Evolutionary conservation across 2,113 vertebrate species (phyloP).

Genomic region (Mohoua ochrocephala): DNA sequence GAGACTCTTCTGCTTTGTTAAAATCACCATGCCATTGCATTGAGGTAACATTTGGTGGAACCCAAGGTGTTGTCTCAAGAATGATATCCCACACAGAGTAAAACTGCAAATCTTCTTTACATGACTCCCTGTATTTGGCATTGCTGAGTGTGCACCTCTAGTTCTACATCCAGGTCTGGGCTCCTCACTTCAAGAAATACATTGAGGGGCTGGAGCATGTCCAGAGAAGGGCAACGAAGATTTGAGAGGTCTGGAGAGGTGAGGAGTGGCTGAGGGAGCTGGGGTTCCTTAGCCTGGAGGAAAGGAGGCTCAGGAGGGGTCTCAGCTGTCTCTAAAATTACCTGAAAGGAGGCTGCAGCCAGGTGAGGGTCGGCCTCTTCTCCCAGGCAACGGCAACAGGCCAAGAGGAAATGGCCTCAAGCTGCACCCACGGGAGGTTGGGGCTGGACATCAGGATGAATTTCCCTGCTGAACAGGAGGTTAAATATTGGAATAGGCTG

Average conservation of each 20-base stretch:
- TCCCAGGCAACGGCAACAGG: not conserved
- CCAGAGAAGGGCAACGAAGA: fast-evolving
- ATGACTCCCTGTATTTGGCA: not conserved
- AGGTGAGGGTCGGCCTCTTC: fast-evolving
- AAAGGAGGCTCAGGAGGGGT: not conserved
- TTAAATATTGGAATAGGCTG: not conserved
- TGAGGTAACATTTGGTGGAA: not conserved
- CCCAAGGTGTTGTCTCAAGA: not conserved
- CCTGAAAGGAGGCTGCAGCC: not conserved
- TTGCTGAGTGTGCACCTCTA: fast-evolving
- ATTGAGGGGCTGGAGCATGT: not conserved
- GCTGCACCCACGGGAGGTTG: fast-evolving
- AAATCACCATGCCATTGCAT: not conserved
- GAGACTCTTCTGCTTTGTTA: not conserved
- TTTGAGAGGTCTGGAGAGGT: not conserved
- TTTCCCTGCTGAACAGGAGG: not conserved
- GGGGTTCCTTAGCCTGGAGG: no score
- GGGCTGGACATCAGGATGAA: not conserved
- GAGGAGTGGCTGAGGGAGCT: not conserved
- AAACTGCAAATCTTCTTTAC: not conserved
- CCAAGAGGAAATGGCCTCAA: not conserved
- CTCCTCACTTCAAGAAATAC: not conserved
- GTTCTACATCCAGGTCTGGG: no score
- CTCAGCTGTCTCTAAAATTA: not conserved
- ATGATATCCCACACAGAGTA: not conserved